Evolutionary conservation across 2,797 vertebrate species (phyloP).

Genomic region (Spheniscus humboldti): DNA sequence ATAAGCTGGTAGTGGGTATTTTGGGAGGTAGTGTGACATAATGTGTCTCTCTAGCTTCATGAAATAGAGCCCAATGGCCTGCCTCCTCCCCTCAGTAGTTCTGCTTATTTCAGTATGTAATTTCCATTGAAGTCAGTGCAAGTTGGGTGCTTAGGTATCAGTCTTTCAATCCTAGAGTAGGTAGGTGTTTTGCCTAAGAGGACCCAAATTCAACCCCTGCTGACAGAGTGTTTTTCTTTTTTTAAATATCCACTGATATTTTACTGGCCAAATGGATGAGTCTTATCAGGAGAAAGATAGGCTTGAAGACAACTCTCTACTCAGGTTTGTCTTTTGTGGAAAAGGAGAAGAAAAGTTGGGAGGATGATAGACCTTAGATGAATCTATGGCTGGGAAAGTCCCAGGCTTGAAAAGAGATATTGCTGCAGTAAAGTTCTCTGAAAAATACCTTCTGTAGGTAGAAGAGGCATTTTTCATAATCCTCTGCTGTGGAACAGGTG

Average conservation of each 20-base stretch:
- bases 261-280: background rate
- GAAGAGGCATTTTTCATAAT: conserved; percentile 83
- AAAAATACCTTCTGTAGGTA: conserved; percentile 79
- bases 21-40: background rate
- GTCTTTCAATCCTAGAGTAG: background rate
- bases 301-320: background rate
- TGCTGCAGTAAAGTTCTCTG: background rate
- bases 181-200: background rate
- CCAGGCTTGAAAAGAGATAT: background rate
- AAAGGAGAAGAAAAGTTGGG: background rate
- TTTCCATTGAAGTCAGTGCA: background rate
- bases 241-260: background rate
- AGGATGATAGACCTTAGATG: background rate
- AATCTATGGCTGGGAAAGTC: background rate
- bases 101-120: background rate
- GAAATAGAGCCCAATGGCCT: background rate
- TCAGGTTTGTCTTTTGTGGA: background rate
- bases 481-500: conserved; percentile 74
- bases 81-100: background rate
- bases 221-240: background rate
- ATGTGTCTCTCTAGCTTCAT: background rate
- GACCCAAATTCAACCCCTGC: background rate
- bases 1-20: background rate
- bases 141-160: background rate
- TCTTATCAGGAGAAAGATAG: background rate